Percentiles rank a stretch among this genome's conserved stretches.
Conservation (phyloP, 2,113 vertebrate species). For the Eptesicus fuscus region DNA sequence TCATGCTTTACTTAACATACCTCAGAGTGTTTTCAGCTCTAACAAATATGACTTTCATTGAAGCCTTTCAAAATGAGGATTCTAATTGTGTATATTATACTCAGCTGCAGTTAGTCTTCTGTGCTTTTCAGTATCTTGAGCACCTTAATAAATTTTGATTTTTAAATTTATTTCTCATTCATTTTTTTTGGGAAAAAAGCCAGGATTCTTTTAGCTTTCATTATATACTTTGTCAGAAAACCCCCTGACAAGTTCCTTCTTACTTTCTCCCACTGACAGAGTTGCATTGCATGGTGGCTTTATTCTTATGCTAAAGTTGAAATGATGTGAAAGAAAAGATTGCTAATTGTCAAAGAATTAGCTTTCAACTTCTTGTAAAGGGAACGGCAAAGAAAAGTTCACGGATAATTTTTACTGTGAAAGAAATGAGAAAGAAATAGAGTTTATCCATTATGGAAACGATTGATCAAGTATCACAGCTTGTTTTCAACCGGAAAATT, state of each 20-base stretch:
- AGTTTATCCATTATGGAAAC: constrained; percentile 21
- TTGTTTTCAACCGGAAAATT: constrained; percentile 40
- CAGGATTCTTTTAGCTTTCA: constrained; percentile 38
- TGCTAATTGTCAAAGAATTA: constrained; percentile 54
- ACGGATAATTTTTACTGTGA: neutral
- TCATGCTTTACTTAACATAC: constrained; percentile 75
- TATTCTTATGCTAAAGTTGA: constrained; percentile 45
- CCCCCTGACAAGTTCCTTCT: constrained; percentile 11
- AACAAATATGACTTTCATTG: constrained; percentile 49
- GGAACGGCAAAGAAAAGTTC: constrained; percentile 49
- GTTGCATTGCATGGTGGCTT: neutral
- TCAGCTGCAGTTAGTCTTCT: constrained; percentile 37
- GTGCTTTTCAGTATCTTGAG: neutral
- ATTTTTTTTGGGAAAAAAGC: neutral
- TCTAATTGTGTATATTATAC: constrained; percentile 60
- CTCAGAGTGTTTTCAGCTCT: constrained; percentile 68
- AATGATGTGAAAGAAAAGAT: constrained; percentile 53
- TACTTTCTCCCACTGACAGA: constrained; percentile 34
- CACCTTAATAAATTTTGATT: constrained; percentile 42
- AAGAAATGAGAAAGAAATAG: neutral
- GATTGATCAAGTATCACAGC: neutral
- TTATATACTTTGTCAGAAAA: constrained; percentile 42
- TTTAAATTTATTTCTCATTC: constrained; percentile 57
- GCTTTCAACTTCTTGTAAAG: neutral
- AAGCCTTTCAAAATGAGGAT: constrained; percentile 63